Conservation (phyloP, 2,888 invertebrate genomes). For the Petrophora chlorosata region DNA sequence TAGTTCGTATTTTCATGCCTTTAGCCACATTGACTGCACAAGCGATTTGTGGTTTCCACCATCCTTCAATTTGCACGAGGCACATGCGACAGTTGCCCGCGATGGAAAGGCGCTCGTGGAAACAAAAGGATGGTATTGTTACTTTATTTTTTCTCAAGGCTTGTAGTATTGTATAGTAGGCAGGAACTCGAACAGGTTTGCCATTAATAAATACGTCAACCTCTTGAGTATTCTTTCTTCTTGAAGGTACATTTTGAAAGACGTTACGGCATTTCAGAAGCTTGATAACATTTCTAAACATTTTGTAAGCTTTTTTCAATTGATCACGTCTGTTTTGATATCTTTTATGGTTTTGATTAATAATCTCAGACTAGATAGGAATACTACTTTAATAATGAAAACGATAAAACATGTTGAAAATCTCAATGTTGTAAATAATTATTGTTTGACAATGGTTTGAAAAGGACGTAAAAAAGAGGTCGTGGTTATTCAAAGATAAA, state of each 20-base stretch:
- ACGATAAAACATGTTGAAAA: too few species aligned
- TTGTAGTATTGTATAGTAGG: constrained; percentile 97
- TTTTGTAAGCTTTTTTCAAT: constrained; percentile 26
- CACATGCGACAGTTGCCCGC: constrained; percentile 99
- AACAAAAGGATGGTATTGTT: constrained; percentile 95
- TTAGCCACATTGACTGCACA: constrained; percentile 99
- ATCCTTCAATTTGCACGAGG: constrained; percentile 98
- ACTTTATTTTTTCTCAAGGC: constrained; percentile 56
- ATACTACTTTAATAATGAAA: too few species aligned
- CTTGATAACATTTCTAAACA: constrained; percentile 49
- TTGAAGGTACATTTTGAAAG: constrained; percentile 14
- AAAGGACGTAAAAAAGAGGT: too few species aligned
- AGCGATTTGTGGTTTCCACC: constrained; percentile 97
- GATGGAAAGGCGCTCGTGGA: constrained; percentile 98
- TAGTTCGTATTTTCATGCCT: constrained; percentile 97
- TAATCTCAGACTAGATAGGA: too few species aligned
- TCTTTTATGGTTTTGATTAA: too few species aligned
- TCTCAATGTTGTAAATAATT: too few species aligned
- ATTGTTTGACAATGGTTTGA: too few species aligned
- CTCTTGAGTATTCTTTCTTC: constrained; percentile 17
- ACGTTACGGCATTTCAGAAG: constrained; percentile 40
- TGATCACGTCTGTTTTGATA: too few species aligned
- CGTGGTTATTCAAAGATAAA: too few species aligned
- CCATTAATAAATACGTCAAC: constrained; percentile 96
- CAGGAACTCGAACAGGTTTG: constrained; percentile 93